Evolutionary conservation across 2,113 vertebrate genomes (phyloP), one percentile per base, ranked within the genome.

Genomic region (Catharus bicknelli): DNA sequence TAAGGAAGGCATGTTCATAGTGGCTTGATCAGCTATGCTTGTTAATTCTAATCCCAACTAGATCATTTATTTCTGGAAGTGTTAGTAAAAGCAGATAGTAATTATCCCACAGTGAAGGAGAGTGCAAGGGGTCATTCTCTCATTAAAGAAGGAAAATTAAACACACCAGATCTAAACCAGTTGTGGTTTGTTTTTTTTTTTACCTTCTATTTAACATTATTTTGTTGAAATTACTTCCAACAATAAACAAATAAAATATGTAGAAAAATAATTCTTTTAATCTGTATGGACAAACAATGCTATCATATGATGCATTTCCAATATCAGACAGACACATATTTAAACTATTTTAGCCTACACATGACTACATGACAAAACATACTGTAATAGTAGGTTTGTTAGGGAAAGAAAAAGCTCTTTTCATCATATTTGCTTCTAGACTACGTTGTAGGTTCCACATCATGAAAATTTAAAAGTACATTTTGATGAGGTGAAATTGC

Each of bases 41-140:
- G 83, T 87, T 96, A 94, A 94, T 95, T 95, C 74, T 92, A 83
- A 77, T 90, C 83, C 77, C 76, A 58, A 93, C 68, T 61, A 83
- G 89, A 94, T 64, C 47, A 74, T 95, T 95, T 96, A 89, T 96
- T 96, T 93, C 88, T 91, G 75, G 59, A 95, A 92, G 70, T 94
- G 69, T 94, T 95, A 91, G 83, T 85, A 96, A 93, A 53, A 93
- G 82, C 78, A 94, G 89, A 94, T 69, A 92, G 68, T 68, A 94
- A 97, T 97, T 96, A 96, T 88, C 82, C 81, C 80, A 66, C 88
- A 83, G 87, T 79, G 54, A 89, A 94, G 64, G 51, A 87, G n/a
- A 97, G 92, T 75, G 45, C 91, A 94, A 89, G 19, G 55, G 88
- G 86, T 95, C 91, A 95, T 54, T 82, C 94, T 76, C 86, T 96